These are phyloP conservation scores for Triplophysa dalaica DNA, from an alignment of 2,113 vertebrate species.

Conservation along the genomic window DNA sequence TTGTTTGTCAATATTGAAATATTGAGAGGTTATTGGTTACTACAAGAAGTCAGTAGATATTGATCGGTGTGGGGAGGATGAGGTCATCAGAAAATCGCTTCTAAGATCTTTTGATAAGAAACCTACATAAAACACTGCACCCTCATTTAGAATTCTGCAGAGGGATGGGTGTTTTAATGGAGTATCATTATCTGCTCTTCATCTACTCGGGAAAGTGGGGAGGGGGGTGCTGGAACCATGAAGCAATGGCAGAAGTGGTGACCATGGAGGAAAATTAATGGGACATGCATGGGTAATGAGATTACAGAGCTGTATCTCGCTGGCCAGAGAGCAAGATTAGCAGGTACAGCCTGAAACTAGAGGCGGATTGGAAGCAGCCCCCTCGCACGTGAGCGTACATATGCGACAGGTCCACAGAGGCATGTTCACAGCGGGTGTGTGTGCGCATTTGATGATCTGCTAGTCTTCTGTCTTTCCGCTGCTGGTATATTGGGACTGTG, in stretches of 20 bases:
- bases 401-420: constrained; percentile 22
- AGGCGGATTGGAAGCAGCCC: neutral
- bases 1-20: neutral
- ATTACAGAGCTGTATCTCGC: constrained; percentile 60
- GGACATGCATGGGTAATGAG: constrained; percentile 65
- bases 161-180: constrained; percentile 38
- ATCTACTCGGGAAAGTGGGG: constrained; percentile 37
- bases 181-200: constrained; percentile 40
- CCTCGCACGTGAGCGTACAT: neutral
- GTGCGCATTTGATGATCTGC: constrained; percentile 50
- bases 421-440: constrained; percentile 54
- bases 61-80: neutral
- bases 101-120: neutral
- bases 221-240: constrained; percentile 35
- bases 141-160: constrained; percentile 34
- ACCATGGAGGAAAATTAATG: constrained; percentile 70
- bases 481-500: constrained; percentile 14
- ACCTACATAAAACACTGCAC: constrained; percentile 1
- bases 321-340: constrained; percentile 59
- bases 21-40: neutral
- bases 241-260: constrained; percentile 53
- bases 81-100: neutral
- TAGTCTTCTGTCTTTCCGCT: constrained; percentile 28
- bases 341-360: constrained; percentile 39
- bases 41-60: neutral